Base-by-base conservation (phyloP, 2,113 vertebrate genomes). In the Syngnathoides biaculeatus region DNA sequence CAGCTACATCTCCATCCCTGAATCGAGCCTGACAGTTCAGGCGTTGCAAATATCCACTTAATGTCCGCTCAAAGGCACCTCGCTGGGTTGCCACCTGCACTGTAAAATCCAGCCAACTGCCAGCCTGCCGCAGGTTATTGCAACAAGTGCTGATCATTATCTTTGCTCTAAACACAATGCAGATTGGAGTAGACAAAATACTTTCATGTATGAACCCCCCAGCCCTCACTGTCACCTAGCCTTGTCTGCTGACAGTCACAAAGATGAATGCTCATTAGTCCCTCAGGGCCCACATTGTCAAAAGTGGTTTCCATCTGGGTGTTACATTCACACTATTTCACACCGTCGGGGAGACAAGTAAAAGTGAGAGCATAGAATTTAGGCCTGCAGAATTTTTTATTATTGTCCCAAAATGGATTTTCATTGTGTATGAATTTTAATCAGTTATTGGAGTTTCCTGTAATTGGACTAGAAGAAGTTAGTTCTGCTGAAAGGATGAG, bases 231-330 rank as follows among this genome's bases (percentile, higher is more conserved):
- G 42, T 62, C 35, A 47, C 50, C 55, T 53, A 22, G 10, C 6
- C 0, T 50, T 9, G 22, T 26, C 1, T 5, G 14, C 20, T 19
- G 35, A 3, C 19, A 2, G 19, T 59, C 55, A 24, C 62, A 53
- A 66, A 22, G 24, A 26, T 55, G 10, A 26, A 38, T 6, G 43
- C 48, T 68, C 50, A 66, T 72, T 15, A 56, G n/a, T 50, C 61
- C 59, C 39, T 63, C 5, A 2, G 64, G 68, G 63, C 55, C 68
- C 39, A n/a, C 61, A 58, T 47, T 78, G 38, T 47, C 17, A 17
- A 38, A 30, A 35, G 14, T 47, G 19, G 42, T 56, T 71, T 55
- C 17, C 57, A 66, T 20, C 59, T 45, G n/a, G 24, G 52, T 39
- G 42, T 39, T 62, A 20, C 40, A 53, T 60, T 68, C 26, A 26